phyloP scores from a whole-genome alignment of 2,797 vertebrate species.

The Aulostomus chinensis region DNA sequence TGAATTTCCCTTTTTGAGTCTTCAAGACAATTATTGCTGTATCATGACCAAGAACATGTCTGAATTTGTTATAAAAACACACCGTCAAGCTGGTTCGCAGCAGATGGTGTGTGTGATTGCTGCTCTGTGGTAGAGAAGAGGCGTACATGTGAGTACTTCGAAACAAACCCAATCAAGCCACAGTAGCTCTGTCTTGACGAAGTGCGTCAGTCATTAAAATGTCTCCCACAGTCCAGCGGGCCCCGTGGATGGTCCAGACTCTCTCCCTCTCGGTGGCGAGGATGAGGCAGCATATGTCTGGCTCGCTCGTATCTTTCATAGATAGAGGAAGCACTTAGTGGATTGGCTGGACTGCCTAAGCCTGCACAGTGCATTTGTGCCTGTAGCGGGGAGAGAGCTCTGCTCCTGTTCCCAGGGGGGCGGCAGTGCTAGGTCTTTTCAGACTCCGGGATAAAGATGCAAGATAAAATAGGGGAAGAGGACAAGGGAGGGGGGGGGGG shows the following conservation, averaged over 20 bases:
- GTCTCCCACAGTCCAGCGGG: slow-evolving; percentile 13
- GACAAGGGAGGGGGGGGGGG: background rate
- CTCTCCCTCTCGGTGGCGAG: slow-evolving; percentile 32
- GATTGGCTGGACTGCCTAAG: slow-evolving; percentile 43
- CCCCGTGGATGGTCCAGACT: slow-evolving; percentile 37
- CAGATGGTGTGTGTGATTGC: slow-evolving; percentile 27
- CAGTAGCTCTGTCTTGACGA: slow-evolving; percentile 6
- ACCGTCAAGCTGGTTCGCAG: slow-evolving; percentile 18
- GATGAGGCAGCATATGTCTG: slow-evolving; percentile 61
- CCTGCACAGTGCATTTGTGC: slow-evolving; percentile 50
- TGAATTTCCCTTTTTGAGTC: no score
- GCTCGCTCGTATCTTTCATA: slow-evolving; percentile 43
- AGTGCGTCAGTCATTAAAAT: slow-evolving; percentile 17
- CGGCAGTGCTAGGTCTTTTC: slow-evolving; percentile 49
- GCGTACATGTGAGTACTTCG: background rate
- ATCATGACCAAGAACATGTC: slow-evolving; percentile 31
- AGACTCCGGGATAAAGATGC: slow-evolving; percentile 60
- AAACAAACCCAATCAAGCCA: background rate
- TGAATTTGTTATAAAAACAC: slow-evolving; percentile 22
- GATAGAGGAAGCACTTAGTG: slow-evolving; percentile 69
- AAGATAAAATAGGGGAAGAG: slow-evolving; percentile 41
- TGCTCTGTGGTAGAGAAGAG: slow-evolving; percentile 20
- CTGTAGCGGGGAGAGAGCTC: slow-evolving; percentile 55
- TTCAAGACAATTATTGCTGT: background rate
- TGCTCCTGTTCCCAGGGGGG: slow-evolving; percentile 49